Conservation (phyloP, 2,888 invertebrate genomes). For the Drosophila acutilabella region DNA sequence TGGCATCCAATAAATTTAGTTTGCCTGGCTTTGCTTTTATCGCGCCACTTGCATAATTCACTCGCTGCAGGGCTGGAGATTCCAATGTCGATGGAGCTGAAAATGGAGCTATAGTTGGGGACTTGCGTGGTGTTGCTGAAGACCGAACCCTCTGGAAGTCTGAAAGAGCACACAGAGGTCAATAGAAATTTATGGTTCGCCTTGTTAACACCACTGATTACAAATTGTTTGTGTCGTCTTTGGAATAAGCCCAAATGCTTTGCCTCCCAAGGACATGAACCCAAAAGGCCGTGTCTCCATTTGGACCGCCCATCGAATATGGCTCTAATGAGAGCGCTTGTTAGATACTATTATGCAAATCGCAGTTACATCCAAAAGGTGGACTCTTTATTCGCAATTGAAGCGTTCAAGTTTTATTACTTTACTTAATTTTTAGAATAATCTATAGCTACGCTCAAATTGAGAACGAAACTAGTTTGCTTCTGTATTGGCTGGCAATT, state of each 20-base stretch:
- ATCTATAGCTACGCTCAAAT: neutral
- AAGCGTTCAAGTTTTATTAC: slow-evolving; percentile 6
- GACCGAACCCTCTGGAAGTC: slow-evolving; percentile 18
- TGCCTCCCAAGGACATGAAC: slow-evolving; percentile 25
- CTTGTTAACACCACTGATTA: slow-evolving; percentile 80
- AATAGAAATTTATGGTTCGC: slow-evolving; percentile 74
- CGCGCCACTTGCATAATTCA: slow-evolving; percentile 80
- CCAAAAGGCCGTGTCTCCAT: slow-evolving; percentile 20
- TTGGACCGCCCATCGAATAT: slow-evolving; percentile 8
- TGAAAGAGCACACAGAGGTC: slow-evolving; percentile 62
- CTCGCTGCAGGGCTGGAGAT: slow-evolving; percentile 47
- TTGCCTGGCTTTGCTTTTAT: slow-evolving; percentile 78
- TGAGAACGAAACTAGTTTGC: neutral
- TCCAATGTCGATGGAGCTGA: neutral
- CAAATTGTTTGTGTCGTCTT: slow-evolving; percentile 65
- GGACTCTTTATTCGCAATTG: slow-evolving; percentile 6
- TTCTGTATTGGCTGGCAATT: neutral
- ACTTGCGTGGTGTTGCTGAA: neutral
- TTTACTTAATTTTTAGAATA: neutral
- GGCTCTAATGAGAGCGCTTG: slow-evolving; percentile 31
- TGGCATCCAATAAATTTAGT: slow-evolving; percentile 81
- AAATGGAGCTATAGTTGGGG: slow-evolving; percentile 4
- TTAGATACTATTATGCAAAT: slow-evolving; percentile 33
- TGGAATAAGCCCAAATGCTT: slow-evolving; percentile 3
- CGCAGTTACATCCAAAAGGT: neutral